Percentiles rank a stretch among this genome's conserved stretches.
Conservation (phyloP, 2,113 vertebrate genomes). For the Cyphomyrus plagiostoma region DNA sequence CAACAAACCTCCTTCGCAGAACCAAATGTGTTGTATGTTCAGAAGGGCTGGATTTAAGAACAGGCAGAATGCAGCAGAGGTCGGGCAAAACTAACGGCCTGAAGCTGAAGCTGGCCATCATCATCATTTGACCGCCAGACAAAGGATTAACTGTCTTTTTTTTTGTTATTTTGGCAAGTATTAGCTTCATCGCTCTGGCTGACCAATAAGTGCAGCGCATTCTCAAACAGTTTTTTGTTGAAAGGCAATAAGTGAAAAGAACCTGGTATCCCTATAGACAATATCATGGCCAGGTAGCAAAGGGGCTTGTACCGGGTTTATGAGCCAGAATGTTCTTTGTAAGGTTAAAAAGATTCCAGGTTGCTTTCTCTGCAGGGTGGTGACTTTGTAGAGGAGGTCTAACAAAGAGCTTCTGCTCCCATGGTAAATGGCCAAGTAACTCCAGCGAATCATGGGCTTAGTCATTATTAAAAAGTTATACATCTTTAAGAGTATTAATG, state of each 20-base stretch:
- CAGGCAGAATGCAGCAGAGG: neutral
- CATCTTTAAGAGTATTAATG: neutral
- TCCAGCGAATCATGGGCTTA: neutral
- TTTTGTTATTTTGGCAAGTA: neutral
- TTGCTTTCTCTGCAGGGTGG: neutral
- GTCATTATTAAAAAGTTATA: neutral
- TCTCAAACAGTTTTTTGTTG: neutral
- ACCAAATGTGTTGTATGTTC: neutral
- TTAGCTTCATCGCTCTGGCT: neutral
- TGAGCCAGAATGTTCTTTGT: neutral
- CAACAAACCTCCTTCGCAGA: neutral
- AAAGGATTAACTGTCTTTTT: neutral
- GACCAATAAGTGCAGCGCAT: neutral
- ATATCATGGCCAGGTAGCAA: neutral
- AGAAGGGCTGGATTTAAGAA: neutral
- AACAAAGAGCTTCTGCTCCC: neutral
- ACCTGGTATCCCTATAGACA: neutral
- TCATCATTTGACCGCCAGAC: neutral
- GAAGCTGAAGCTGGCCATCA: neutral
- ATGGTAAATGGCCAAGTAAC: neutral
- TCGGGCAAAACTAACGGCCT: neutral
- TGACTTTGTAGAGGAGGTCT: neutral
- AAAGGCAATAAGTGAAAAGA: neutral
- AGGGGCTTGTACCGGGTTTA: neutral
- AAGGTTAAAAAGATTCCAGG: neutral